A percentile compares a stretch with the other conserved stretches of the same genome.
These are phyloP conservation scores for Argyrosomus japonicus DNA, from an alignment of 2,113 vertebrate genomes.

Conservation along the genomic window DNA sequence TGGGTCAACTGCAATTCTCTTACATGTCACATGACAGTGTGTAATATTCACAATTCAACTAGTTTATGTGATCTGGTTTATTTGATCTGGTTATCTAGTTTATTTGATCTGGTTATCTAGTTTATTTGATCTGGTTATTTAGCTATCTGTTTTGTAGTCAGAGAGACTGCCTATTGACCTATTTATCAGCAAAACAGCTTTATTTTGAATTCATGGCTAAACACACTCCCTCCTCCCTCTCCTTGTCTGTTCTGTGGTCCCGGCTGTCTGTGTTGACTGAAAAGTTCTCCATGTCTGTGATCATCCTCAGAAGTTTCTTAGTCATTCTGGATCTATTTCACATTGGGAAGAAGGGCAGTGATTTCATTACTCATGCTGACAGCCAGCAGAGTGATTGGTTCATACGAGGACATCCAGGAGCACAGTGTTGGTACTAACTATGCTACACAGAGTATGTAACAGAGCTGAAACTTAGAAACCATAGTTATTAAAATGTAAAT, in stretches of 20 bases:
- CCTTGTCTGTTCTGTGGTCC: neutral
- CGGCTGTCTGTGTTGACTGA: neutral
- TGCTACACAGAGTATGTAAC: neutral
- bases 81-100: too few relatives aligned
- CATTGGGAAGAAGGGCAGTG: neutral
- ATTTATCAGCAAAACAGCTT: neutral
- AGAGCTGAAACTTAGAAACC: neutral
- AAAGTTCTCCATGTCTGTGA: neutral
- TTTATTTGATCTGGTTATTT: too few relatives aligned
- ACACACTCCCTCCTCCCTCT: neutral
- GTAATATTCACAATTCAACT: neutral
- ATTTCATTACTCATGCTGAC: slow-evolving; percentile 12
- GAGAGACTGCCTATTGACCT: too few relatives aligned
- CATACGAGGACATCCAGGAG: neutral
- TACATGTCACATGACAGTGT: neutral
- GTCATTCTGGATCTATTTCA: slow-evolving; percentile 12
- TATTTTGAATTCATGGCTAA: neutral
- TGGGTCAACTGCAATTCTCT: neutral
- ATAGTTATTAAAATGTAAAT: neutral
- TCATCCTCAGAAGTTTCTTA: neutral
- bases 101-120: too few relatives aligned
- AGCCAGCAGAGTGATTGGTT: neutral
- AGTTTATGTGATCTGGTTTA: neutral
- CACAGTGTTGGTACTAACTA: neutral
- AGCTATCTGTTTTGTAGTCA: too few relatives aligned